Base-by-base conservation (phyloP, 2,888 invertebrate species). In the Idaea straminata region DNA sequence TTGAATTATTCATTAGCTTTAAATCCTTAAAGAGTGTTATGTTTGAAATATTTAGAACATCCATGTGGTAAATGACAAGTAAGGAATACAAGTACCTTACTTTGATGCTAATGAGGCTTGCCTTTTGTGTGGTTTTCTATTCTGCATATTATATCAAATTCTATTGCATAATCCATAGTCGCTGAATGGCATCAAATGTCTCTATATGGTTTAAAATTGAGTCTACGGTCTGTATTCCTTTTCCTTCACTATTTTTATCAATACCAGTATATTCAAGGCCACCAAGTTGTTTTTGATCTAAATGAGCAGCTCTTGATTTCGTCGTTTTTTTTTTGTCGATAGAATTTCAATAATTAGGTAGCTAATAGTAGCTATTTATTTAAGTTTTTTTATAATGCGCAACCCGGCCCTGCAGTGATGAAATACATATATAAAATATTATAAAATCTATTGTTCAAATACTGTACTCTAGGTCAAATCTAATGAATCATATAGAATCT, bases 1-100 rank as follows among this genome's bases (percentile, higher is more conserved):
- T 73, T 86, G 74, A 83, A 85, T 85, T 74, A 85, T 85, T 83
- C 83, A 84, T 79, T 65, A 71, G 69, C 69, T 73, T 67, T 68
- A 61, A 73, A 76, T 78, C 75, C 73, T 79, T 80, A 74, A 64
- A 65, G 68, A 63, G 25, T 25, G 1, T 25, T 25, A 25, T 25
- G 25, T 25, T 25, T 25, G 25, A 25, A 25, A 25, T 25, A 25
- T 25, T 25, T 25, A 25, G 25, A 25, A 1, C 25, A 25, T 25
- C 25, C 25, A 25, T 25, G 25, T 25, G 25, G 1, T 25, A 25
- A 25, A 25, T 25, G 25, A 25, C 25, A 25, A n/a, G n/a, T n/a
- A n/a, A 25, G 25, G 25, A 25, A 25, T 25, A 25, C 25, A 3
- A 25, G 25, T 25, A 25, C 25, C 25, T 25, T 25, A 25, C 25